These are phyloP conservation scores for Gracilinanus agilis DNA, from an alignment of 2,113 vertebrate species.

Conservation along the genomic window DNA sequence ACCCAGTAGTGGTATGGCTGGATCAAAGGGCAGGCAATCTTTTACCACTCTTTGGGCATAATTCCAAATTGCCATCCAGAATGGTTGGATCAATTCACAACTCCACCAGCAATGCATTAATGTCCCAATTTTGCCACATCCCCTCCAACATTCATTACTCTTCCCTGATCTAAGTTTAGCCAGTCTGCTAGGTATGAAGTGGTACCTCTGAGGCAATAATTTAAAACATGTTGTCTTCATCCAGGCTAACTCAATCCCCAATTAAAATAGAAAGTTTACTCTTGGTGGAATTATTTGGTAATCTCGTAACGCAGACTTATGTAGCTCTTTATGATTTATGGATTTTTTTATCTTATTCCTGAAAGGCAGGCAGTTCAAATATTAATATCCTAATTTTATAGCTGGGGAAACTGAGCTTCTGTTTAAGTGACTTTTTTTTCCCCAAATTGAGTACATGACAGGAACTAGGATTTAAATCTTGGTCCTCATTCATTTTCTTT, in stretches of 20 bases:
- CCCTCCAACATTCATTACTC: no score
- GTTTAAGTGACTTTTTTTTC: not conserved
- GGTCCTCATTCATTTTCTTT: not conserved
- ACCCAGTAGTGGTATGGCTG: no score
- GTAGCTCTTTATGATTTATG: not conserved
- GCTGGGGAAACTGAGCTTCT: not conserved
- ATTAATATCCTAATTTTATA: not conserved
- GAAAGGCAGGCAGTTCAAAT: not conserved
- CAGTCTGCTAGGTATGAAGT: no score
- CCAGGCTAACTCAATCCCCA: not conserved
- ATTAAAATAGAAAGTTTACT: not conserved
- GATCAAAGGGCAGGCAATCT: no score
- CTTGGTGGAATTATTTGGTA: not conserved
- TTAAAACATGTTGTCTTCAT: not conserved
- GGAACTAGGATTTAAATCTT: not conserved
- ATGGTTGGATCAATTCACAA: no score
- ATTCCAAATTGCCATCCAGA: no score
- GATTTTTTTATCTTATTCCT: not conserved
- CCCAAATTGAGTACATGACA: not conserved
- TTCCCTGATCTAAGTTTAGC: no score
- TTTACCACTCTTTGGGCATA: no score
- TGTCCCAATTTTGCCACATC: no score
- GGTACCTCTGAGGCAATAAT: not conserved
- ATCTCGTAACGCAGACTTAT: not conserved
- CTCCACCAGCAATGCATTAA: no score